A percentile compares a stretch with the other conserved stretches of the same genome.
Conservation (phyloP, 2,113 vertebrate species). For the Ochotona curzoniae region DNA sequence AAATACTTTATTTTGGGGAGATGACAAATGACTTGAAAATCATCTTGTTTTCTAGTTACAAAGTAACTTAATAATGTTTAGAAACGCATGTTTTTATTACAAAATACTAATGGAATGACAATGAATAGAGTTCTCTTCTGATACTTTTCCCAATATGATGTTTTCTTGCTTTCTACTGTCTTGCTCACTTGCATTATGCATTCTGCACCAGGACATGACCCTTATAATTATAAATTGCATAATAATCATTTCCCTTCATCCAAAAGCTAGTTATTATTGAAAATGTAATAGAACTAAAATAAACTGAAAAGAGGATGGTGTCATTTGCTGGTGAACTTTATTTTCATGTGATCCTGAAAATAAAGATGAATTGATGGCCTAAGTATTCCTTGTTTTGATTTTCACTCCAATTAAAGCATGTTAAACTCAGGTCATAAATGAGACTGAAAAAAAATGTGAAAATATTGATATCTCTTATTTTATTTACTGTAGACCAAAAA, state of each 20-base stretch:
- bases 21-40: neutral
- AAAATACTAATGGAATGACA: neutral
- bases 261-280: neutral
- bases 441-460: neutral
- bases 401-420: neutral
- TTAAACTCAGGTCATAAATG: neutral
- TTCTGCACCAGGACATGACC: neutral
- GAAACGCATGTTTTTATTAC: neutral
- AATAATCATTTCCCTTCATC: neutral
- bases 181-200: neutral
- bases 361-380: neutral
- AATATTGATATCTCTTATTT: neutral
- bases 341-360: neutral
- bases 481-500: neutral
- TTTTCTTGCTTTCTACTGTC: neutral
- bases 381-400: neutral
- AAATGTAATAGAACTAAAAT: constrained; percentile 26
- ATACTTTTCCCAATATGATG: neutral
- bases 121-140: neutral
- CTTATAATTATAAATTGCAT: neutral
- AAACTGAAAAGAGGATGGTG: neutral
- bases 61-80: neutral
- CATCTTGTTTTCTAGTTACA: neutral
- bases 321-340: neutral
- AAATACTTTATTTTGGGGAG: no score